Percentiles rank a stretch among this genome's conserved stretches.
Evolutionary conservation across 2,888 invertebrate species (phyloP).

Genomic region (Pachycephus smyrnensis): DNA sequence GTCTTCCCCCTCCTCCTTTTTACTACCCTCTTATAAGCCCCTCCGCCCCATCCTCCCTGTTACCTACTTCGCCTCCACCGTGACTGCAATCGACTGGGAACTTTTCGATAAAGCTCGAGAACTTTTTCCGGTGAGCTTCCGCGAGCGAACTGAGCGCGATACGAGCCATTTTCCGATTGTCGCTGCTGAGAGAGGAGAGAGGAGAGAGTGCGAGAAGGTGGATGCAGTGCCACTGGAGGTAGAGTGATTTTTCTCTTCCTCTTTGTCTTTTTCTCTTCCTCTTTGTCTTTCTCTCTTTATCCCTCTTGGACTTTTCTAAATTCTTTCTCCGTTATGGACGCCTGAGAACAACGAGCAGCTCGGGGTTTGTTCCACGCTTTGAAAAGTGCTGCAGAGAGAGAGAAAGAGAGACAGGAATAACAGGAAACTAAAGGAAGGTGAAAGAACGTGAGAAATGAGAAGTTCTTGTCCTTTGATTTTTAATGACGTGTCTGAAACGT

Average conservation of each 20-base stretch:
- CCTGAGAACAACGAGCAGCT: not conserved
- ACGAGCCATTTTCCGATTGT: not conserved
- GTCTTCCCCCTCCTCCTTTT: not conserved
- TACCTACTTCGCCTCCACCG: not conserved
- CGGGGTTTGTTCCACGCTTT: not conserved
- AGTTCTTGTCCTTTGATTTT: too few relatives aligned
- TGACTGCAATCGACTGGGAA: not conserved
- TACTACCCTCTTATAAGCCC: not conserved
- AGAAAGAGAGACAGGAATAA: too few relatives aligned
- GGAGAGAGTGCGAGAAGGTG: not conserved
- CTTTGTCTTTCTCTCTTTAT: too few relatives aligned
- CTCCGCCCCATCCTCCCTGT: not conserved
- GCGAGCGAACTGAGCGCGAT: not conserved
- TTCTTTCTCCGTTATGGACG: not conserved
- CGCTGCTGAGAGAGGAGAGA: not conserved
- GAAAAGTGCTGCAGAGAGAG: too few relatives aligned
- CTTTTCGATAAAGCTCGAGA: conserved; percentile 2
- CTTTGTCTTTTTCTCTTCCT: conserved; percentile 18
- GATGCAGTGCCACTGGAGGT: not conserved
- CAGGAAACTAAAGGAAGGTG: too few relatives aligned
- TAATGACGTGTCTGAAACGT: too few relatives aligned
- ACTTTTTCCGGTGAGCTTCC: not conserved
- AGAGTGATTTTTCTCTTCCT: conserved; percentile 1
- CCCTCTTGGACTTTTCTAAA: conserved; percentile 13
- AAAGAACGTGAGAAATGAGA: too few relatives aligned